Evolutionary conservation across 2,888 invertebrate genomes (phyloP), one percentile per base, ranked within the genome.

Genomic region (Chydorus sphaericus): DNA sequence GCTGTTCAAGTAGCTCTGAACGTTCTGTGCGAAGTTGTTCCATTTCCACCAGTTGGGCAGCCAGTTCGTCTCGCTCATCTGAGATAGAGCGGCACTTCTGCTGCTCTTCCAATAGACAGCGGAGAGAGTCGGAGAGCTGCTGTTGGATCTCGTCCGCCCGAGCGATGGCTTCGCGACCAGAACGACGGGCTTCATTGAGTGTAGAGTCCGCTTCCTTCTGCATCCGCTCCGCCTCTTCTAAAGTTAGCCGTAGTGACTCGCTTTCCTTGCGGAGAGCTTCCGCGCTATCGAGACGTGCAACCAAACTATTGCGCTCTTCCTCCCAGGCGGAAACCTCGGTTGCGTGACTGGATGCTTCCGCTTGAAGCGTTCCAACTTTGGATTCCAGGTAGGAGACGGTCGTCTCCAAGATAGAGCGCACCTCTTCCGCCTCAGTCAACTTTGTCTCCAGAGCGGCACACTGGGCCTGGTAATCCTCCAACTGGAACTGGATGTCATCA

Each of bases 401-500:
- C 10, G 44, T 44, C 8, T 44, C 44, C 20, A 44, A 20, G 28
- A 44, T 44, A 3, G 44, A 44, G 20, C 44, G 44, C 10, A 44
- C 44, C 26, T 44, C 44, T 44, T 44, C 44, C 14, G 44, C 44
- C 28, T 44, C 44, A 2, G 26, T 14, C 14, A 44, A 5, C 28
- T 44, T 44, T 4, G 44, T 44, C 26, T 44, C 44, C 11, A 44
- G 18, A 23, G 14, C 44, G n/a, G 23, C 23, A 44, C 44, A 44
- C 20, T 44, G 44, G 28, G 44, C 26, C 44, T 44, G 44, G 44
- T 26, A 10, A 44, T 44, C 44, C 28, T 44, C 44, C 4, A 44
- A 4, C 14, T 44, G 37, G 26, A 16, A 58, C 18, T 33, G 56
- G 44, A 16, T 48, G 48, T 36, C 39, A 8, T 59, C 58, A n/a